A percentile compares a stretch with the other conserved stretches of the same genome.
phyloP scores from a whole-genome alignment of 2,888 invertebrate species.

The Chouioia cunea region DNA sequence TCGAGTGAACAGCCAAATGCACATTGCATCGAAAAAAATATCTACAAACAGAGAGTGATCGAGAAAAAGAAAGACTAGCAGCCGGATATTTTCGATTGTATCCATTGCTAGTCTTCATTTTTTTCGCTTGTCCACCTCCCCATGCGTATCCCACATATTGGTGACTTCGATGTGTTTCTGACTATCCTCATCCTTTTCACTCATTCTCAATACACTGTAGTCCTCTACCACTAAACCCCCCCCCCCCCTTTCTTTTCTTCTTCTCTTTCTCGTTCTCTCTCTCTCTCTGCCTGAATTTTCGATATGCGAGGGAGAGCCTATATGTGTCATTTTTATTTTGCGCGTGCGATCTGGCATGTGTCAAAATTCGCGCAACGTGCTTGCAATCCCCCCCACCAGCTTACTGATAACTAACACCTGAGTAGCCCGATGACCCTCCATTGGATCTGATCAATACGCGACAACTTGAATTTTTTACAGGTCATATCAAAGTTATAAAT shows the following conservation, averaged over 20 bases:
- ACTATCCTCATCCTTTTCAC: slow-evolving; percentile 32
- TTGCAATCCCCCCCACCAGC: background rate
- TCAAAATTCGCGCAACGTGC: slow-evolving; percentile 33
- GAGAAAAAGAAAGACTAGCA: slow-evolving; percentile 11
- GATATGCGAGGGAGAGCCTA: slow-evolving; percentile 7
- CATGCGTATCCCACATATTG: slow-evolving; percentile 31
- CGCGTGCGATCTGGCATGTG: slow-evolving; percentile 33
- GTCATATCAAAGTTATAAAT: too few species aligned
- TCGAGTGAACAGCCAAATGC: slow-evolving; percentile 12
- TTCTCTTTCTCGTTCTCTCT: slow-evolving; percentile 37
- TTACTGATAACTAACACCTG: slow-evolving; percentile 31
- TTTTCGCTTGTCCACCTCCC: slow-evolving; percentile 22
- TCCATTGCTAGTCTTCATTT: slow-evolving; percentile 27
- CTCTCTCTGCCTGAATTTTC: slow-evolving; percentile 40
- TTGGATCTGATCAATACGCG: slow-evolving; percentile 41
- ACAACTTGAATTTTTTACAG: background rate
- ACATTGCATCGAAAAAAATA: slow-evolving; percentile 21
- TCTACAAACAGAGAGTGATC: slow-evolving; percentile 16
- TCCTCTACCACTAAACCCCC: slow-evolving; percentile 10
- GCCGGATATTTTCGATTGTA: slow-evolving; percentile 44
- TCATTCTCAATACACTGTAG: slow-evolving; percentile 32
- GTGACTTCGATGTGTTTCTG: slow-evolving; percentile 40
- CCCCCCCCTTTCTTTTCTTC: slow-evolving; percentile 8
- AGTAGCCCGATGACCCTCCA: slow-evolving; percentile 46
- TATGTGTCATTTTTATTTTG: slow-evolving; percentile 40